Evolutionary conservation across 2,797 vertebrate species (phyloP).

Genomic region (Sebastes iracundus): DNA sequence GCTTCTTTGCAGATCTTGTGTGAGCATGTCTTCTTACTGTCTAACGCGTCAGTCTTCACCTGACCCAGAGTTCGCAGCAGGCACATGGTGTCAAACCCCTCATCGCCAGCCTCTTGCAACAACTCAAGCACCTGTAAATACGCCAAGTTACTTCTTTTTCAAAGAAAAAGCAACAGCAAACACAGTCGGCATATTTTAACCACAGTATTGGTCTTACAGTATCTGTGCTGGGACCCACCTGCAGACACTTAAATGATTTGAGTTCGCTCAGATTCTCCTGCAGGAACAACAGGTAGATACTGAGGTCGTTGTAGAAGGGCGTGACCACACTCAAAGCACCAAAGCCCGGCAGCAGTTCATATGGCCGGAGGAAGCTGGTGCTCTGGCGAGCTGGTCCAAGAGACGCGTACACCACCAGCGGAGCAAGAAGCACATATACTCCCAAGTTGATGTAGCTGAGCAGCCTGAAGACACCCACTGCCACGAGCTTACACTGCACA

Average conservation of each 20-base stretch:
- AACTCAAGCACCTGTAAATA: conserved; percentile 87
- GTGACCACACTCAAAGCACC: conserved; percentile 85
- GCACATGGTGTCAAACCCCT: conserved; percentile 88
- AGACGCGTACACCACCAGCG: conserved; percentile 86
- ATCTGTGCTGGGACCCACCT: conserved; percentile 68
- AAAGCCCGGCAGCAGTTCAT: conserved; percentile 92
- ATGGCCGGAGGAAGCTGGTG: conserved; percentile 87
- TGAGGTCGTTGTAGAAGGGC: conserved; percentile 90
- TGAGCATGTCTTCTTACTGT: conserved; percentile 77
- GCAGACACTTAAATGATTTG: conserved; percentile 94
- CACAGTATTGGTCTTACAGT: neutral
- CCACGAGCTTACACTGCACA: conserved; percentile 93
- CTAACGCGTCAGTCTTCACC: conserved; percentile 89
- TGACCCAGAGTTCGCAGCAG: conserved; percentile 88
- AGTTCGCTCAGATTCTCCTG: conserved; percentile 94
- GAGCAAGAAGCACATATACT: conserved; percentile 87
- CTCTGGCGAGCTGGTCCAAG: conserved; percentile 87
- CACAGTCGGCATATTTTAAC: neutral
- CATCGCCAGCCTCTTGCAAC: conserved; percentile 85
- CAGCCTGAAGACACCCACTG: conserved; percentile 92
- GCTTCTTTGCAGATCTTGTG: conserved; percentile 30
- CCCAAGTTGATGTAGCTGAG: conserved; percentile 93
- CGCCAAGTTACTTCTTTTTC: neutral
- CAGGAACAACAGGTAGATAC: conserved; percentile 93
- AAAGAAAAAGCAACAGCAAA: neutral